phyloP scores from a whole-genome alignment of 2,113 vertebrate species.

The Engraulis encrasicolus region DNA sequence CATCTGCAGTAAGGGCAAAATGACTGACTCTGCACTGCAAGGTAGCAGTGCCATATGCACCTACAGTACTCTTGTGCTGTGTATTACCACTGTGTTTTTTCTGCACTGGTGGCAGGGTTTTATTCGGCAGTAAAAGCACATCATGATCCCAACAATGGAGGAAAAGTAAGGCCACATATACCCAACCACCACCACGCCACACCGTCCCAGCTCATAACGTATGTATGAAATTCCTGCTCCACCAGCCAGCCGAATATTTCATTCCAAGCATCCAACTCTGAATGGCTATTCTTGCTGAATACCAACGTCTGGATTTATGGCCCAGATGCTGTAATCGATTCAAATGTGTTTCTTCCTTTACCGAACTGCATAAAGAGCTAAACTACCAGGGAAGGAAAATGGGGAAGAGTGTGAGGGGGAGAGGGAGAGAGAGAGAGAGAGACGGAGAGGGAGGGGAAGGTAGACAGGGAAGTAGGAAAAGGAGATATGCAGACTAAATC shows the following conservation, averaged over 20 bases:
- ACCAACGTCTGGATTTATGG: conserved; percentile 46
- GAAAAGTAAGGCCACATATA: neutral
- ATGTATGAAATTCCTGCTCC: conserved; percentile 25
- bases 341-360: conserved; percentile 32
- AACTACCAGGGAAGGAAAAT: neutral
- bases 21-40: neutral
- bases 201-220: conserved; percentile 35
- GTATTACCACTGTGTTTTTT: neutral
- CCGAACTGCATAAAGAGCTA: conserved; percentile 23
- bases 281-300: conserved; percentile 42
- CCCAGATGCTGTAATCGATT: conserved; percentile 37
- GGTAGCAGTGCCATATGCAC: neutral
- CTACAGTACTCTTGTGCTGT: neutral
- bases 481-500: conserved; percentile 19
- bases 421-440: neutral
- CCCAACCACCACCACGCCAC: too few relatives aligned
- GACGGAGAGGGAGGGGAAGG: neutral
- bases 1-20: neutral
- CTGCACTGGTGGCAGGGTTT: neutral
- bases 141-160: conserved; percentile 6
- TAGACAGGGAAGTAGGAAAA: neutral
- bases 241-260: conserved; percentile 36
- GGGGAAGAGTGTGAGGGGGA: neutral
- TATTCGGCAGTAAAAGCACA: neutral
- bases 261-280: conserved; percentile 19